Conservation (phyloP, 2,888 invertebrate species). For the Bimastos eiseni region DNA sequence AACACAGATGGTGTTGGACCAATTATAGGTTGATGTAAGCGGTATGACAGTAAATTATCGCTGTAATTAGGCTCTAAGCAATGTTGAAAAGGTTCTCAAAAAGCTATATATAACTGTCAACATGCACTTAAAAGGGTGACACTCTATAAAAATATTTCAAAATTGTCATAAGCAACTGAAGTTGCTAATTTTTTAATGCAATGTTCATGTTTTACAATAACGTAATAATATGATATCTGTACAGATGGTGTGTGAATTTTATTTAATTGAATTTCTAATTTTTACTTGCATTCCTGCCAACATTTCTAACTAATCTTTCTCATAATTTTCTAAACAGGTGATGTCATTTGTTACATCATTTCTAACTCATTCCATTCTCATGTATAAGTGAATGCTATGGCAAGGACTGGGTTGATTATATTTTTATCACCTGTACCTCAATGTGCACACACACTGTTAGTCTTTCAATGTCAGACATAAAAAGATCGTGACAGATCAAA, state of each 20-base stretch:
- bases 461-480: background rate
- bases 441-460: background rate
- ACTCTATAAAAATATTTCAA: no score
- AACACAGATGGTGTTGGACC: constrained; percentile 13
- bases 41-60: background rate
- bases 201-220: no score
- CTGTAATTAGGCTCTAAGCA: background rate
- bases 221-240: no score
- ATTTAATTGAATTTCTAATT: no score
- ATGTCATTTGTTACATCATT: background rate
- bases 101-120: background rate
- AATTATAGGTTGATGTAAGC: background rate
- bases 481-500: background rate
- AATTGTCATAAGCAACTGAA: no score
- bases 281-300: no score
- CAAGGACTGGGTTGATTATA: background rate
- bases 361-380: background rate
- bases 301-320: no score
- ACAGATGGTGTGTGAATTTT: no score
- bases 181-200: no score
- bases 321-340: background rate
- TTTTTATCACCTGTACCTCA: background rate
- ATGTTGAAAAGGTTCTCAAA: background rate
- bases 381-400: background rate
- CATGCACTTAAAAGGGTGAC: no score